Evolutionary conservation across 2,797 vertebrate species (phyloP).

Genomic region (Xyrichtys novacula): DNA sequence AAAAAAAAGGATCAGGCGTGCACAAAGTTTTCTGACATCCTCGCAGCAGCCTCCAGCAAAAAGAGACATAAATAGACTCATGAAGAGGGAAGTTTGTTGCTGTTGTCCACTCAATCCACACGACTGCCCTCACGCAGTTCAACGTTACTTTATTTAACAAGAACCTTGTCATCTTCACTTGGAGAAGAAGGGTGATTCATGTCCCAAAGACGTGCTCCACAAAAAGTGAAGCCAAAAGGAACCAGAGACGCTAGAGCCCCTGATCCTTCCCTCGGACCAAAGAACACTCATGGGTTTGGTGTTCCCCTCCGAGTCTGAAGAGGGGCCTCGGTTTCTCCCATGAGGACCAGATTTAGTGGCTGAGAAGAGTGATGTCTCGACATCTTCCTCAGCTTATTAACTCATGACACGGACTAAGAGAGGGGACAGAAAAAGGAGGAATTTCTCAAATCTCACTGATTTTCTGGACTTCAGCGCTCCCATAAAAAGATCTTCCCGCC

Average conservation of each 20-base stretch:
- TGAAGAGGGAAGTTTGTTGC: neutral
- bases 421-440: neutral
- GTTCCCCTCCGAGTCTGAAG: slow-evolving; percentile 4
- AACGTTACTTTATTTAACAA: neutral
- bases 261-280: too few species aligned
- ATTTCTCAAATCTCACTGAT: neutral
- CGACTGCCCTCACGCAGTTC: neutral
- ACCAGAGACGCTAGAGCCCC: too few species aligned
- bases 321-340: neutral
- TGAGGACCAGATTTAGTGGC: slow-evolving; percentile 8
- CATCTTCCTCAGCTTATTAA: neutral
- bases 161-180: neutral
- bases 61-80: slow-evolving; percentile 6
- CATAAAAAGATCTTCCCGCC: neutral
- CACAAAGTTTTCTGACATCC: slow-evolving; percentile 34
- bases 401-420: neutral
- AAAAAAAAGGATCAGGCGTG: neutral
- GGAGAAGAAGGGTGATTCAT: too few species aligned
- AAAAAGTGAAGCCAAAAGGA: too few species aligned
- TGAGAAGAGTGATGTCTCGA: neutral
- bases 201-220: too few species aligned
- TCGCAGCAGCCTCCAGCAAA: slow-evolving; percentile 12
- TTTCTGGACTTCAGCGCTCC: neutral
- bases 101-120: neutral
- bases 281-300: slow-evolving; percentile 3